phyloP scores from a whole-genome alignment of 2,113 vertebrate species.

The Calyptommatus sinebrachiatus region DNA sequence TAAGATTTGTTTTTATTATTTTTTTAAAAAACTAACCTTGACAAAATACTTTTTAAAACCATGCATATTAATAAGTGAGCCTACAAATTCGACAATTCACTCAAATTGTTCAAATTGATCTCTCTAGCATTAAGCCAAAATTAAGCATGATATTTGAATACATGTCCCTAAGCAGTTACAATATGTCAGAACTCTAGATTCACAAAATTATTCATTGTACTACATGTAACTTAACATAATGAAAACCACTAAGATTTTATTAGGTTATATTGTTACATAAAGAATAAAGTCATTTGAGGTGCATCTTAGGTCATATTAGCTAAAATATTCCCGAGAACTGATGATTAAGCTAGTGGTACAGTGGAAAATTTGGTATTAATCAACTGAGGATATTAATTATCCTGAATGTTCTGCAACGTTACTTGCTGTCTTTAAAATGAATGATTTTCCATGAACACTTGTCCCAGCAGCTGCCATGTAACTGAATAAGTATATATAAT shows the following conservation, averaged over 20 bases:
- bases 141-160: not conserved
- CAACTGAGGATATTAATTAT: constrained; percentile 18
- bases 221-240: not conserved
- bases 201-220: not conserved
- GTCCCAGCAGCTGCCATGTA: not conserved
- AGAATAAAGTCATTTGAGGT: not conserved
- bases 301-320: not conserved
- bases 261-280: not conserved
- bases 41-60: not conserved
- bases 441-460: not conserved
- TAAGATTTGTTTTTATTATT: not conserved
- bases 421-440: constrained; percentile 3
- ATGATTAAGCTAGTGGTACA: not conserved
- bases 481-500: constrained; percentile 4
- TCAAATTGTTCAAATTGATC: not conserved
- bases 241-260: not conserved
- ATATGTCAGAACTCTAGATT: not conserved
- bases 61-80: not conserved
- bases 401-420: not conserved
- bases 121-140: not conserved
- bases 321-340: not conserved
- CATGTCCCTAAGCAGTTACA: not conserved
- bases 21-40: not conserved
- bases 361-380: constrained; percentile 14
- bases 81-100: not conserved